These are phyloP conservation scores for Montipora capricornis DNA, from an alignment of 64 coral and sea anemone species.

Conservation along the genomic window DNA sequence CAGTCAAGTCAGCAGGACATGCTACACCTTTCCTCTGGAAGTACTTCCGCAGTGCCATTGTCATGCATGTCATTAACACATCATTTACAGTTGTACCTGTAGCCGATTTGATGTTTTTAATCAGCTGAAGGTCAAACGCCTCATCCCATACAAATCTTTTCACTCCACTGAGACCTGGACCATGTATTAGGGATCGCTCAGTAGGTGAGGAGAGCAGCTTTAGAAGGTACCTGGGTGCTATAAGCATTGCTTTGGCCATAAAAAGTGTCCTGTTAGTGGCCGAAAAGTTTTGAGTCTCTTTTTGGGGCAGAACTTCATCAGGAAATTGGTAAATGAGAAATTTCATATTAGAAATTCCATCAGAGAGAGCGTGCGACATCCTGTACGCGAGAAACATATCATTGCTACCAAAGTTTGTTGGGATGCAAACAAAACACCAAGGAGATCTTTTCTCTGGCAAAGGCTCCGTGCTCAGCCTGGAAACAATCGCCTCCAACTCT, in stretches of 20 bases:
- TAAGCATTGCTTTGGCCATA: constrained; percentile 72
- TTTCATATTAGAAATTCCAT: constrained; percentile 81
- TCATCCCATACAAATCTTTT: constrained; percentile 89
- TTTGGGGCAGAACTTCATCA: constrained; percentile 62
- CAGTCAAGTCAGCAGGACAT: constrained; percentile 73
- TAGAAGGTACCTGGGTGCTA: constrained; percentile 35
- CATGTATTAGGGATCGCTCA: constrained; percentile 85
- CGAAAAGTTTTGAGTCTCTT: constrained; percentile 73
- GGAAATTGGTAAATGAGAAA: constrained; percentile 65
- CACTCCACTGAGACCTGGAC: constrained; percentile 66
- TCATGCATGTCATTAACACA: constrained; percentile 82
- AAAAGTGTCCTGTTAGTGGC: constrained; percentile 31
- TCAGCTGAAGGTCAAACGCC: constrained; percentile 63
- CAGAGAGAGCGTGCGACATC: constrained; percentile 77
- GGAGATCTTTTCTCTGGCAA: constrained; percentile 60
- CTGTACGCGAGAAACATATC: constrained; percentile 51
- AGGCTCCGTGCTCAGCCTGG: constrained; percentile 60
- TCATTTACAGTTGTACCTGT: constrained; percentile 96
- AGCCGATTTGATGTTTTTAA: constrained; percentile 82
- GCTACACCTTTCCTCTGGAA: constrained; percentile 81
- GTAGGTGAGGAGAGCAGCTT: constrained; percentile 21
- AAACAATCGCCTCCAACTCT: constrained; percentile 76
- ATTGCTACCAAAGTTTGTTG: constrained; percentile 75
- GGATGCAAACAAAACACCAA: constrained; percentile 80
- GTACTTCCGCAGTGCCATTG: constrained; percentile 77